phyloP scores from a whole-genome alignment of 92 coral and sea anemone genomes.

The Umimayanthus chanpuru region DNA sequence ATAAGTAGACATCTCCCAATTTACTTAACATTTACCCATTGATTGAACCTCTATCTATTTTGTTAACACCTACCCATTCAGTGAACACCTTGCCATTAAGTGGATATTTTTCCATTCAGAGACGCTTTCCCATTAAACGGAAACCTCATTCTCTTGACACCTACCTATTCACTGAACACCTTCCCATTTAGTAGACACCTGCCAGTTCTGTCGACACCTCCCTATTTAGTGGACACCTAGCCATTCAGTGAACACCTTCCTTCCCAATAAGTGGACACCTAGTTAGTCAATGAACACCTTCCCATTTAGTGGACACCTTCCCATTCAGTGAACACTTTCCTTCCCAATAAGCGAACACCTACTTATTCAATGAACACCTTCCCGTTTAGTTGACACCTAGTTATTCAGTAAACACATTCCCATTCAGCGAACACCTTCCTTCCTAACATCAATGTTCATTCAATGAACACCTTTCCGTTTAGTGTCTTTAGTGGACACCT shows the following conservation, averaged over 20 bases:
- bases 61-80: no score
- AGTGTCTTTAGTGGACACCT: not conserved
- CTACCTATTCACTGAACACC: not conserved
- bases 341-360: no score
- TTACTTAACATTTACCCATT: slow-evolving; percentile 66
- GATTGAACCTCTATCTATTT: not conserved
- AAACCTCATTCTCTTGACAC: not conserved
- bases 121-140: not conserved
- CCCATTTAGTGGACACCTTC: not conserved
- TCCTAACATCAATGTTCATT: no score
- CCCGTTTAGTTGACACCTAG: slow-evolving; percentile 35
- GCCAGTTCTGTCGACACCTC: slow-evolving; percentile 63
- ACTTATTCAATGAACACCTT: not conserved
- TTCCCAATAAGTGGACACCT: slow-evolving; percentile 8
- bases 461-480: slow-evolving; percentile 7
- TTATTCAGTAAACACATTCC: slow-evolving; percentile 53
- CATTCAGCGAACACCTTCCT: not conserved
- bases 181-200: not conserved
- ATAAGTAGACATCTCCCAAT: not conserved
- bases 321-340: not conserved
- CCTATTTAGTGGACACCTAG: not conserved
- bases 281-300: slow-evolving; percentile 62
- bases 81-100: not conserved
- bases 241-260: not conserved
- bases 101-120: not conserved